These are phyloP conservation scores for Eupeodes latifasciatus DNA, from an alignment of 2,888 invertebrate species.

Conservation along the genomic window DNA sequence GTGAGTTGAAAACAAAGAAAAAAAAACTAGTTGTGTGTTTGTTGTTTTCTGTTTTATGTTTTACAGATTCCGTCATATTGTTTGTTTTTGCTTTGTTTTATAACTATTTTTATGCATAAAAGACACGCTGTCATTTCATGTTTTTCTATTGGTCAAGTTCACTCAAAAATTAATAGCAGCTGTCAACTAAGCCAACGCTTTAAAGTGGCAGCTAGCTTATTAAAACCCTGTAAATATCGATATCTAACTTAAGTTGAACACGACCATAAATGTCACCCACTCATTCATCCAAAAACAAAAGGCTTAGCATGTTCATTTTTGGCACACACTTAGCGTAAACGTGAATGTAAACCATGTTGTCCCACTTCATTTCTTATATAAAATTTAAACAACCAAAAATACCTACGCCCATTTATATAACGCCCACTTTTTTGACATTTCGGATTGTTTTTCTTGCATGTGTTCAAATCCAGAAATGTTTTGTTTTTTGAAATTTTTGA, in stretches of 20 bases:
- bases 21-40: conserved; percentile 39
- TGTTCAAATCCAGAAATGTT: conserved; percentile 15
- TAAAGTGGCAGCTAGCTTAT: neutral
- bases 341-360: conserved; percentile 81
- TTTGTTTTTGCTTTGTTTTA: conserved; percentile 51
- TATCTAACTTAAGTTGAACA: conserved; percentile 2
- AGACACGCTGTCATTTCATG: conserved; percentile 55
- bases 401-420: conserved; percentile 17
- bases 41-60: conserved; percentile 38
- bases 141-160: conserved; percentile 28
- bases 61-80: conserved; percentile 10
- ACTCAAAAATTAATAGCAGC: neutral
- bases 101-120: conserved; percentile 29
- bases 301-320: conserved; percentile 61
- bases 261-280: conserved; percentile 47
- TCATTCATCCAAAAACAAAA: conserved; percentile 44
- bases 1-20: conserved; percentile 66
- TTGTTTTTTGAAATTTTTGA: conserved; percentile 33
- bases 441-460: conserved; percentile 56
- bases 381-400: neutral
- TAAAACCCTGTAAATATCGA: neutral
- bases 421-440: conserved; percentile 42
- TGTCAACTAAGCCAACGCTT: neutral
- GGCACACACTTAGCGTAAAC: conserved; percentile 60
- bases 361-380: conserved; percentile 79